phyloP scores from a whole-genome alignment of 64 coral and sea anemone genomes.

The Platygyra sinensis region DNA sequence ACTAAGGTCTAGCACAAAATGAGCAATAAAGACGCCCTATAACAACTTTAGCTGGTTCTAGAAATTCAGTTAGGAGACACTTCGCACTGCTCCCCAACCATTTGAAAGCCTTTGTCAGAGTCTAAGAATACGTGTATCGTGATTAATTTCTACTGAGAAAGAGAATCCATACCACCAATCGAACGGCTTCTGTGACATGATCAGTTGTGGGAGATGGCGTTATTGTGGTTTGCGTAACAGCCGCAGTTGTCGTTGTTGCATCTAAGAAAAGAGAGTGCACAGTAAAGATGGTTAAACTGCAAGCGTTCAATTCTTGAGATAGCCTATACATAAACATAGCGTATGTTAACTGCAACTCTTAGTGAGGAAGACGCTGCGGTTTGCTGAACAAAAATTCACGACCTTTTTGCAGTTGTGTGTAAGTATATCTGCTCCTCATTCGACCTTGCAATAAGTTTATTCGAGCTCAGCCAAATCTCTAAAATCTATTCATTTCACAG shows the following conservation, averaged over 20 bases:
- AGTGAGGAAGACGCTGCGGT: not conserved
- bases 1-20: too few species aligned
- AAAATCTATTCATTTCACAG: too few species aligned
- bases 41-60: too few species aligned
- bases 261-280: not conserved
- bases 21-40: too few species aligned
- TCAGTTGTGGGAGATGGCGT: not conserved
- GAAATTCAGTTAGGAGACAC: too few species aligned
- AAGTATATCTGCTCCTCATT: not conserved
- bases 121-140: not conserved
- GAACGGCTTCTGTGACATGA: not conserved
- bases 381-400: not conserved
- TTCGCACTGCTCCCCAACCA: not conserved
- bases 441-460: too few species aligned
- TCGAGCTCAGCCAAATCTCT: too few species aligned
- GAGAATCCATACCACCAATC: conserved; percentile 28
- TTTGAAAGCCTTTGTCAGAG: not conserved
- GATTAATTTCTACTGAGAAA: not conserved
- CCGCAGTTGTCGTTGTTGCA: not conserved
- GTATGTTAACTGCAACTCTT: not conserved
- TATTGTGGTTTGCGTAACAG: not conserved
- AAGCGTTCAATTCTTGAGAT: too few species aligned
- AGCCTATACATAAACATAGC: too few species aligned
- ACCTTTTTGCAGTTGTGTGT: not conserved
- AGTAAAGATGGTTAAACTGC: not conserved